phyloP scores from a whole-genome alignment of 2,113 vertebrate genomes.

The Ctenodactylus gundi region DNA sequence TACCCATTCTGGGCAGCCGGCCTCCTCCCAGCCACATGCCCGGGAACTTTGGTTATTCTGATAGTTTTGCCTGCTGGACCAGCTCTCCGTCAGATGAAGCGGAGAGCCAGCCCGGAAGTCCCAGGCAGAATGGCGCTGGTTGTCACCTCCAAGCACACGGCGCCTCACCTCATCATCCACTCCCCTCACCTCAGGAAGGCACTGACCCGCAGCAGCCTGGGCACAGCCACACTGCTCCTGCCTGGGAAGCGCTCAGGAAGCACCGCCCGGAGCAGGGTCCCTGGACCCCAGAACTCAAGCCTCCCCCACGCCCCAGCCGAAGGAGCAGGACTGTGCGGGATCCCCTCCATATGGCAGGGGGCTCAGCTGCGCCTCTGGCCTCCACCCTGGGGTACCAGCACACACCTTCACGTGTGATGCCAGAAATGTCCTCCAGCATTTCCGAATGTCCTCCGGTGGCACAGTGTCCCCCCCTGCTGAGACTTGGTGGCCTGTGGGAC shows the following conservation, averaged over 20 bases:
- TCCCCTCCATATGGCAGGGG: neutral
- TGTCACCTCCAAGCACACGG: neutral
- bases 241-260: neutral
- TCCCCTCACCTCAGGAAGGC: neutral
- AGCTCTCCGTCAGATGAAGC: neutral
- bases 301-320: no score
- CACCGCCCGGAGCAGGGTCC: neutral
- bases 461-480: neutral
- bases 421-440: neutral
- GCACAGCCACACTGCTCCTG: neutral
- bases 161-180: neutral
- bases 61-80: no score
- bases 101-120: neutral
- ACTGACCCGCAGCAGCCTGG: neutral
- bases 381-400: neutral
- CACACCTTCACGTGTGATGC: neutral
- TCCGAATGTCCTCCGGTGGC: neutral
- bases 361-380: neutral
- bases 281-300: no score
- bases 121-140: neutral
- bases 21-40: no score
- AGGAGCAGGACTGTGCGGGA: no score
- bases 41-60: no score
- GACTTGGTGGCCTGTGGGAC: neutral
- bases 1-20: no score